These are phyloP conservation scores for Spilogale gracilis DNA, from an alignment of 2,113 vertebrate genomes.

Conservation along the genomic window DNA sequence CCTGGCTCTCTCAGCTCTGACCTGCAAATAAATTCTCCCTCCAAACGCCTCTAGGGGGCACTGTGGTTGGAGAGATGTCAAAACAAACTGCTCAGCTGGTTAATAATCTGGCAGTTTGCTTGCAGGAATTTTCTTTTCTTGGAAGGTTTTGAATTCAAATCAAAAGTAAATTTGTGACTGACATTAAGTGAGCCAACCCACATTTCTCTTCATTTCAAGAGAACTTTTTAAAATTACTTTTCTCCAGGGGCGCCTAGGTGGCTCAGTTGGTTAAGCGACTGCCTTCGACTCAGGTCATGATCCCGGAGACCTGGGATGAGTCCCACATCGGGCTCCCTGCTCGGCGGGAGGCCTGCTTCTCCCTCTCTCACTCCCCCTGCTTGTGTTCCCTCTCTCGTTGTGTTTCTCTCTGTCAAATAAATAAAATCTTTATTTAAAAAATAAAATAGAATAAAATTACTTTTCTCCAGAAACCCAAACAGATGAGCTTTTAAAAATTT, in stretches of 20 bases:
- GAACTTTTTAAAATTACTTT: neutral
- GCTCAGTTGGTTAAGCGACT: too few species aligned
- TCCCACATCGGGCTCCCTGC: too few species aligned
- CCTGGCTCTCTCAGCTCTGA: neutral
- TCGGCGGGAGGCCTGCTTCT: too few species aligned
- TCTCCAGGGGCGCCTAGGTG: neutral
- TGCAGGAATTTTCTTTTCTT: neutral
- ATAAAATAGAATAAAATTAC: too few species aligned
- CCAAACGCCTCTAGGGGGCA: slow-evolving; percentile 37
- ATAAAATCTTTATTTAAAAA: too few species aligned
- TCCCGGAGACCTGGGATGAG: too few species aligned
- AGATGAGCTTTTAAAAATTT: neutral
- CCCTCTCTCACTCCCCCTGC: too few species aligned
- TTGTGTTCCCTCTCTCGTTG: too few species aligned
- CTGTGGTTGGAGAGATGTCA: neutral
- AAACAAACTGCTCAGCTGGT: neutral
- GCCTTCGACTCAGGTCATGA: too few species aligned
- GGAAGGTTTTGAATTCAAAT: slow-evolving; percentile 6
- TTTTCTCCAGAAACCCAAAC: neutral
- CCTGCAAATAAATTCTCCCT: neutral
- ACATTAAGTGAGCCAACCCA: neutral
- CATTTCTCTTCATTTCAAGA: neutral
- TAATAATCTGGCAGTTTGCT: neutral
- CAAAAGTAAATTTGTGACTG: neutral
- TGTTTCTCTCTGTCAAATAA: too few species aligned